Conservation (phyloP, 92 coral and sea anemone genomes). For the Muricea muricata region DNA sequence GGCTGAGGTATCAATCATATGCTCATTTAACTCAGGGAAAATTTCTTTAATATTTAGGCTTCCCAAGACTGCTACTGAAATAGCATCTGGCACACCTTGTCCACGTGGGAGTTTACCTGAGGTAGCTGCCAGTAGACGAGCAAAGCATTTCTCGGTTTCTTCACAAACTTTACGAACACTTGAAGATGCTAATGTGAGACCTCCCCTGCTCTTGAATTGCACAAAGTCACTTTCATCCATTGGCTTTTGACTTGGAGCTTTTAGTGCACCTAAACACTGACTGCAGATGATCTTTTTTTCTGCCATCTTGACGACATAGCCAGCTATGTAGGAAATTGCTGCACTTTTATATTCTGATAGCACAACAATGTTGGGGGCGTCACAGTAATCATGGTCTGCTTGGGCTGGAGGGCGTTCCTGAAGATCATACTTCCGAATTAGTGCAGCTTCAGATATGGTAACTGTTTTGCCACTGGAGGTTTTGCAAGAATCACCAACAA, state of each 20-base stretch:
- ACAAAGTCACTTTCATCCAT: not conserved
- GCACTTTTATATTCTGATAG: too few relatives aligned
- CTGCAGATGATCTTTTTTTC: conserved; percentile 5
- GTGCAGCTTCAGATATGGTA: too few relatives aligned
- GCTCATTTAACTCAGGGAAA: not conserved
- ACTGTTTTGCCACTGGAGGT: too few relatives aligned
- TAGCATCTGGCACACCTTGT: not conserved
- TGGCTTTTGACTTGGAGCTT: not conserved
- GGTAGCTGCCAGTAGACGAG: too few relatives aligned
- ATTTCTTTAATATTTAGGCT: not conserved
- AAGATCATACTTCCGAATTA: too few relatives aligned
- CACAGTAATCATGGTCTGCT: too few relatives aligned
- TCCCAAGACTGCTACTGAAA: not conserved
- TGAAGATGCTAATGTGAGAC: not conserved
- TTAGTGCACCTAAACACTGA: conserved; percentile 5
- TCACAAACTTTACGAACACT: not conserved
- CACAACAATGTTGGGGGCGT: too few relatives aligned
- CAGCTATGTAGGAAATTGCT: too few relatives aligned
- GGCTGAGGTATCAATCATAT: not conserved
- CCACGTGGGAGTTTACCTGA: not conserved
- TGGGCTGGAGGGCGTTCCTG: too few relatives aligned
- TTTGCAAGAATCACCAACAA: too few relatives aligned
- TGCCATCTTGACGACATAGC: conserved; percentile 13
- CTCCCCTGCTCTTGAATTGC: not conserved
- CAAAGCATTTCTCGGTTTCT: too few relatives aligned